Evolutionary conservation across 92 coral and sea anemone genomes (phyloP).

Genomic region (Epizoanthus stellaris): DNA sequence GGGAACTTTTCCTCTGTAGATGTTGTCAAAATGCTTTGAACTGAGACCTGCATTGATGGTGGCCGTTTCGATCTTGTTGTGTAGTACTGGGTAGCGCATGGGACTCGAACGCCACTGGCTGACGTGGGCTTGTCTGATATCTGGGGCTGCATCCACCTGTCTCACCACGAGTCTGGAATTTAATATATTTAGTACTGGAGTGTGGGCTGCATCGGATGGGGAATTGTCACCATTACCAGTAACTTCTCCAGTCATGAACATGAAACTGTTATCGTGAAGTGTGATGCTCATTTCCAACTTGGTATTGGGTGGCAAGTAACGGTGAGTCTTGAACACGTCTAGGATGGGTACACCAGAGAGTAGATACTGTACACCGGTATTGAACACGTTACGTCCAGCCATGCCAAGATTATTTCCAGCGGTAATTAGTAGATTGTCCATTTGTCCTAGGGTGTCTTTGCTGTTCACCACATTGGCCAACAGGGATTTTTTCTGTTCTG

Average conservation of each 20-base stretch:
- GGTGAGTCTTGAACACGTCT: conserved; percentile 23
- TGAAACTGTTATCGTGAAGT: conserved; percentile 22
- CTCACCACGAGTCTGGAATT: not conserved
- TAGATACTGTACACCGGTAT: not conserved
- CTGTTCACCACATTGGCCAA: conserved; percentile 32
- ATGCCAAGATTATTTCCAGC: too few relatives aligned
- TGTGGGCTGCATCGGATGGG: not conserved
- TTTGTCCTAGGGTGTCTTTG: conserved; percentile 38
- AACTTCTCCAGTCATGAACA: conserved; percentile 27
- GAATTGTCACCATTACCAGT: too few relatives aligned
- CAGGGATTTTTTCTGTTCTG: conserved; percentile 22
- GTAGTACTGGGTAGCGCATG: not conserved
- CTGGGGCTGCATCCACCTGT: not conserved
- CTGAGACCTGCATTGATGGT: not conserved
- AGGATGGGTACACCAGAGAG: conserved; percentile 47
- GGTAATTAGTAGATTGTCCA: conserved; percentile 26
- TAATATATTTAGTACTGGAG: not conserved
- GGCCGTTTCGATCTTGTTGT: not conserved
- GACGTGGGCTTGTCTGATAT: not conserved
- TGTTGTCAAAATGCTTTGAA: not conserved
- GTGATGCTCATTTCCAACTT: conserved; percentile 31
- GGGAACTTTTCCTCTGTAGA: conserved; percentile 47
- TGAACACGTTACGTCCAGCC: not conserved
- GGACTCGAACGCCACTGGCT: not conserved
- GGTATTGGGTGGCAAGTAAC: conserved; percentile 9